Evolutionary conservation across 1,140 invertebrate genomes (phyloP).

Genomic region (Drosophila subobscura): DNA sequence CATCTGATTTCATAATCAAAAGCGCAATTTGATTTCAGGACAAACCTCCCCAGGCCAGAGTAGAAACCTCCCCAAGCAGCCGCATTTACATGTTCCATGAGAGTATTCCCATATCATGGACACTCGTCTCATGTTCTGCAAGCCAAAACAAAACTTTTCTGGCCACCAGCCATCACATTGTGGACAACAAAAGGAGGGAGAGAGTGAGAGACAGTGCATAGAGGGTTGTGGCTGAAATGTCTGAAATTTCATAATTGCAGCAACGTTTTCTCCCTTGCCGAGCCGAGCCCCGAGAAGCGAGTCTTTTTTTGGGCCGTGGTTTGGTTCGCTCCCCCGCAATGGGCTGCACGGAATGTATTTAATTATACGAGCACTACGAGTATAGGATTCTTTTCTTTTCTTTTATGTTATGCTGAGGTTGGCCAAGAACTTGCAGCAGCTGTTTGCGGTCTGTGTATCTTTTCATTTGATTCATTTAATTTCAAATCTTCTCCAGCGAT

Average conservation of each 20-base stretch:
- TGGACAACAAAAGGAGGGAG: conserved; percentile 5
- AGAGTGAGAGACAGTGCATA: background rate
- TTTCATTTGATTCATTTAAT: conserved; percentile 35
- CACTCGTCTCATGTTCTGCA: conserved; percentile 50
- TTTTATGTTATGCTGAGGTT: conserved; percentile 31
- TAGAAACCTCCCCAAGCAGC: background rate
- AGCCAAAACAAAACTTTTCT: conserved; percentile 31
- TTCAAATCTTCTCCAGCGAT: background rate
- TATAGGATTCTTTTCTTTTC: conserved; percentile 18
- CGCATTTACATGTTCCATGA: conserved; percentile 14
- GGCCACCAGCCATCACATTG: conserved; percentile 9
- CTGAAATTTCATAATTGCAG: conserved; percentile 62
- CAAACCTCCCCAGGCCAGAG: background rate
- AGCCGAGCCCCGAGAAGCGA: background rate
- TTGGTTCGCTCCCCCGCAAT: conserved; percentile 12
- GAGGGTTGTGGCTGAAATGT: conserved; percentile 43
- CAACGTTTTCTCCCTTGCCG: conserved; percentile 30
- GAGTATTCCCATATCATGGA: conserved; percentile 44
- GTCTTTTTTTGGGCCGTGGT: conserved; percentile 1
- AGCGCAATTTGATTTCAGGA: conserved; percentile 36
- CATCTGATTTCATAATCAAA: conserved; percentile 47
- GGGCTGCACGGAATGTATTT: conserved; percentile 33
- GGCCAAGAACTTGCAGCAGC: conserved; percentile 27
- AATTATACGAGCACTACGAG: conserved; percentile 28
- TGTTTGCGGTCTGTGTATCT: conserved; percentile 20